Evolutionary conservation across 2,888 invertebrate genomes (phyloP).

Genomic region (Hermaeophaga mercurialis): DNA sequence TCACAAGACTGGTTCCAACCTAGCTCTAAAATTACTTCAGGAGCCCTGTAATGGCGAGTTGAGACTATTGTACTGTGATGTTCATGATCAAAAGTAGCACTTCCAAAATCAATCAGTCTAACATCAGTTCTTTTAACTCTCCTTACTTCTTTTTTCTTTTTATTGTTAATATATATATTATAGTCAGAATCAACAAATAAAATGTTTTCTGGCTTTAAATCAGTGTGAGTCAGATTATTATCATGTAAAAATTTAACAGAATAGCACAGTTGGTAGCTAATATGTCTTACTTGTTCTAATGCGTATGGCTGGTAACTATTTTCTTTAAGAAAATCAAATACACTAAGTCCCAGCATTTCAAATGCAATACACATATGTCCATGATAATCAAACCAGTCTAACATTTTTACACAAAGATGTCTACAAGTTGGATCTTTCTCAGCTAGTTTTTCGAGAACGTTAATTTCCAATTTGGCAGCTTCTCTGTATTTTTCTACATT

Average conservation of each 20-base stretch:
- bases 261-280: constrained; percentile 95
- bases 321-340: constrained; percentile 98
- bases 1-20: constrained; percentile 99
- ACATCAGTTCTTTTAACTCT: constrained; percentile 93
- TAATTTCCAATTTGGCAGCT: constrained; percentile 98
- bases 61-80: constrained; percentile 99
- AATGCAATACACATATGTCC: constrained; percentile 98
- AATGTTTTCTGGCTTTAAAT: constrained; percentile 99
- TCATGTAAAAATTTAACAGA: constrained; percentile 98
- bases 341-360: constrained; percentile 96
- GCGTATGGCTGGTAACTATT: constrained; percentile 99
- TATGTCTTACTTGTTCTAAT: constrained; percentile 96
- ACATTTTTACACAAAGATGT: constrained; percentile 94
- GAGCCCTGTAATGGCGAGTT: constrained; percentile 97
- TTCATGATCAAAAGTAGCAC: constrained; percentile 99
- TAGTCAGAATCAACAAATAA: constrained; percentile 95
- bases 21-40: constrained; percentile 97
- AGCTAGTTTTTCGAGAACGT: constrained; percentile 94
- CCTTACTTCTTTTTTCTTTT: constrained; percentile 85
- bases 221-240: constrained; percentile 97
- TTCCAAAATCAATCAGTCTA: constrained; percentile 97
- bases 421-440: constrained; percentile 92
- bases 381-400: constrained; percentile 97
- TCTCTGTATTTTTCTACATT: constrained; percentile 99
- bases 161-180: constrained; percentile 73